Conservation (phyloP, 2,797 vertebrate genomes). For the Parambassis ranga region DNA sequence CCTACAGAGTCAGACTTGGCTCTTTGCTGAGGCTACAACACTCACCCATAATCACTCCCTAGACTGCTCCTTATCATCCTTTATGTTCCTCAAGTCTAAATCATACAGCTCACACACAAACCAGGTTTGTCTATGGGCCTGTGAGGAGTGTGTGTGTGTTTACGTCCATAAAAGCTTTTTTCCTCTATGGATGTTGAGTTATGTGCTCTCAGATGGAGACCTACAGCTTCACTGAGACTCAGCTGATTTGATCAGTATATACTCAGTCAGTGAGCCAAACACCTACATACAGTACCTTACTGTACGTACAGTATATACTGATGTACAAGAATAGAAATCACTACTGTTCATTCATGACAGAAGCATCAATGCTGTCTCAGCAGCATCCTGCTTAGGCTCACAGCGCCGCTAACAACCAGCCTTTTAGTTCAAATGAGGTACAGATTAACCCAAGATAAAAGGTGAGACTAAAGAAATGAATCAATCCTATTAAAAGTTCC, state of each 20-base stretch:
- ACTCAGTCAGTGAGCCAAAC: slow-evolving; percentile 18
- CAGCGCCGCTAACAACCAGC: background rate
- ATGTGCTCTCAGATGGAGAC: background rate
- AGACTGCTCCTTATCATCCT: slow-evolving; percentile 45
- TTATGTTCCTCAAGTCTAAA: slow-evolving; percentile 63
- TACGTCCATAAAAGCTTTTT: background rate
- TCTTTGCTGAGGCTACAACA: slow-evolving; percentile 79
- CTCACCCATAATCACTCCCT: slow-evolving; percentile 78
- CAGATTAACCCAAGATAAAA: too few relatives aligned
- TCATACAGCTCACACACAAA: slow-evolving; percentile 54
- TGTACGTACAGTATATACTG: background rate
- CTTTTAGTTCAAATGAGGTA: slow-evolving; percentile 6
- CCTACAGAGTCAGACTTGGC: background rate
- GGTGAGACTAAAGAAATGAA: slow-evolving; percentile 52
- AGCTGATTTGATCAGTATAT: slow-evolving; percentile 19
- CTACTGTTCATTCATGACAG: slow-evolving; percentile 19
- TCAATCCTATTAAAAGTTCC: slow-evolving; percentile 59
- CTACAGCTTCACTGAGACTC: slow-evolving; percentile 7
- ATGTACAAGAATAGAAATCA: slow-evolving; percentile 1
- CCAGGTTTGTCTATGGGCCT: background rate
- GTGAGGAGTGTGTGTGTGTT: background rate
- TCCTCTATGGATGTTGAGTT: background rate
- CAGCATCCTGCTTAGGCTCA: background rate
- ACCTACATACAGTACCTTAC: slow-evolving; percentile 10
- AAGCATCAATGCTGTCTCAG: background rate